phyloP scores from a whole-genome alignment of 2,888 invertebrate species.

The Venustoraphidia nigricollis region DNA sequence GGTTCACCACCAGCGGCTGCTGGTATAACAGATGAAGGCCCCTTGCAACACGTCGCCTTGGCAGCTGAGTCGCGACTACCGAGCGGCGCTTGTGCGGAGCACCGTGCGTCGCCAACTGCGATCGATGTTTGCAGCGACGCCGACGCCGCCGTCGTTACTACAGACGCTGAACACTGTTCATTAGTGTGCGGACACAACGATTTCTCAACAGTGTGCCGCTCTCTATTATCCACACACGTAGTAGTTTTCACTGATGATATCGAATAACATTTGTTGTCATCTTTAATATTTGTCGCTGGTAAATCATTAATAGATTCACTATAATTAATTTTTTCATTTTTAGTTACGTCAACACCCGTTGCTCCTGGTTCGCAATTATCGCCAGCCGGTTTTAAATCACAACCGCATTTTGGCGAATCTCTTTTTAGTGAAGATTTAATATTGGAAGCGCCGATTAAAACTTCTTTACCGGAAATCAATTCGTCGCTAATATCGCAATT shows the following conservation, averaged over 20 bases:
- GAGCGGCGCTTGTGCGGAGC: constrained; percentile 22
- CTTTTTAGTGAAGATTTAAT: too few relatives aligned
- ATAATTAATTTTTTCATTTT: too few relatives aligned
- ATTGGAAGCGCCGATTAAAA: neutral
- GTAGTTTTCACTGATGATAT: too few relatives aligned
- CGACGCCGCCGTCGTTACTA: constrained; percentile 20
- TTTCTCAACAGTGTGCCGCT: constrained; percentile 7
- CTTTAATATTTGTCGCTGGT: too few relatives aligned
- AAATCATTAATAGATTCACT: too few relatives aligned
- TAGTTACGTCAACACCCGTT: too few relatives aligned
- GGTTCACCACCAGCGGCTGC: constrained; percentile 7
- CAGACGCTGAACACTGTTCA: constrained; percentile 10
- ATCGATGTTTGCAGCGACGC: constrained; percentile 20
- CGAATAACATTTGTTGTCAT: too few relatives aligned
- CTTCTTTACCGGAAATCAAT: neutral
- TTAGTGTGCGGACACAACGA: constrained; percentile 5
- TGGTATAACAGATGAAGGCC: constrained; percentile 11
- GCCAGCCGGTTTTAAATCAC: too few relatives aligned
- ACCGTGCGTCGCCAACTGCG: constrained; percentile 20
- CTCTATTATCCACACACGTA: constrained; percentile 7
- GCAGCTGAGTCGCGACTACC: constrained; percentile 24
- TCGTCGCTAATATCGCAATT: neutral
- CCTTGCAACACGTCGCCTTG: constrained; percentile 16
- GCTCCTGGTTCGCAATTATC: too few relatives aligned
- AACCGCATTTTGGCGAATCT: too few relatives aligned